Conservation (phyloP, 2,113 vertebrate species). For the Percopsis transmontana region DNA sequence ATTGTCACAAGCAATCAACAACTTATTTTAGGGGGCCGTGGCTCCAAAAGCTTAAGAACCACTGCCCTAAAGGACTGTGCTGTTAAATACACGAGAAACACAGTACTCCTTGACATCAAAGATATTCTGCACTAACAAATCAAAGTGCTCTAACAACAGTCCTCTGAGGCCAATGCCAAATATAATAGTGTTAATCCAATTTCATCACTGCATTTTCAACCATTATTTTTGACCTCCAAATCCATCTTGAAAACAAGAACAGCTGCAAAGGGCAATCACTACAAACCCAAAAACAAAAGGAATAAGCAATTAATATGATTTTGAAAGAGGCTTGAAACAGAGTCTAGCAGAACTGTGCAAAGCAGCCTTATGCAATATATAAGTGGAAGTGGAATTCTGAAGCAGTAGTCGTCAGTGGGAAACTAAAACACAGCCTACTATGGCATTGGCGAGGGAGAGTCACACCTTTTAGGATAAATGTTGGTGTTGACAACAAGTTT, state of each 20-base stretch:
- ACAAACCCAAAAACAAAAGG: slow-evolving; percentile 40
- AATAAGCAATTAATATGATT: slow-evolving; percentile 63
- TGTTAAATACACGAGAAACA: slow-evolving; percentile 62
- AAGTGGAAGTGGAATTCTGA: slow-evolving; percentile 28
- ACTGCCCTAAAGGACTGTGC: slow-evolving; percentile 58
- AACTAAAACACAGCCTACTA: slow-evolving; percentile 12
- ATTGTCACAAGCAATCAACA: no score
- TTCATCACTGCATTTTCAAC: slow-evolving; percentile 34
- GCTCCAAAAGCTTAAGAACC: not conserved
- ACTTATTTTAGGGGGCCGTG: not conserved
- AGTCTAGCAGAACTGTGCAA: slow-evolving; percentile 51
- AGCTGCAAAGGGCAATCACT: slow-evolving; percentile 51
- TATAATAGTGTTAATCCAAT: slow-evolving; percentile 34
- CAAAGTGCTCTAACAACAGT: slow-evolving; percentile 33
- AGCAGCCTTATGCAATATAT: slow-evolving; percentile 53
- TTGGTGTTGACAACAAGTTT: slow-evolving; percentile 45
- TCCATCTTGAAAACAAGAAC: slow-evolving; percentile 43
- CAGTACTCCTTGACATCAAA: slow-evolving; percentile 51
- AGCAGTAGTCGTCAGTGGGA: slow-evolving; percentile 7
- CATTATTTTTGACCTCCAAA: slow-evolving; percentile 43
- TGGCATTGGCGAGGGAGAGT: slow-evolving; percentile 15
- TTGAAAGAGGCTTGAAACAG: slow-evolving; percentile 31
- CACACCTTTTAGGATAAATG: slow-evolving; percentile 28
- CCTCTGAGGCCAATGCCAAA: slow-evolving; percentile 33
- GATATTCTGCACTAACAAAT: slow-evolving; percentile 49